phyloP scores from a whole-genome alignment of 35 echinoderm and acorn worm genomes.

The Lytechinus variegatus region DNA sequence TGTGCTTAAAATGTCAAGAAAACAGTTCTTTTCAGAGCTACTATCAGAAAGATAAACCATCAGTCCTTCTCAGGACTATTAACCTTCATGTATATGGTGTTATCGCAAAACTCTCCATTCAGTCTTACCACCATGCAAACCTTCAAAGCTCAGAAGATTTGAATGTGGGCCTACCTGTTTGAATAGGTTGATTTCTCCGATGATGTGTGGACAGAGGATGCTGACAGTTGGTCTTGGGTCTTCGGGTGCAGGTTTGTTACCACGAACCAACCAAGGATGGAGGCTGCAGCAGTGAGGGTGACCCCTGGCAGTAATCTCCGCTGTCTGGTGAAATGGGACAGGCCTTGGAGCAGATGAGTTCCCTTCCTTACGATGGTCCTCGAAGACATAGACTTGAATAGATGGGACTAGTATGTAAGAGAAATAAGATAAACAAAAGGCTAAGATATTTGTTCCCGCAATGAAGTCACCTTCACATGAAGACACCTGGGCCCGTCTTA shows the following conservation, averaged over 20 bases:
- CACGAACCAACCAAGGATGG: background rate
- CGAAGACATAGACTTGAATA: background rate
- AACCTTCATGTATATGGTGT: too few relatives aligned
- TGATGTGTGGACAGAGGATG: background rate
- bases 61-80: too few relatives aligned
- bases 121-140: too few relatives aligned
- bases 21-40: too few relatives aligned
- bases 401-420: background rate
- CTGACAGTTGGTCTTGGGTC: background rate
- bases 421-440: background rate
- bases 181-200: background rate
- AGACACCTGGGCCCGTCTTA: too few relatives aligned
- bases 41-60: too few relatives aligned
- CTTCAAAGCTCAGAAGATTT: too few relatives aligned
- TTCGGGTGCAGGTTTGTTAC: background rate
- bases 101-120: too few relatives aligned
- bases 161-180: background rate
- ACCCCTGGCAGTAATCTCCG: background rate
- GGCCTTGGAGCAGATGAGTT: background rate
- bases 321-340: background rate
- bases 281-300: background rate
- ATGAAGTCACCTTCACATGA: too few relatives aligned
- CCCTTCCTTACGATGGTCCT: background rate
- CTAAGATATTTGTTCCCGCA: too few relatives aligned
- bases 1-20: too few relatives aligned